Conservation (phyloP, 2,888 invertebrate genomes). For the Electrophaes corylata region DNA sequence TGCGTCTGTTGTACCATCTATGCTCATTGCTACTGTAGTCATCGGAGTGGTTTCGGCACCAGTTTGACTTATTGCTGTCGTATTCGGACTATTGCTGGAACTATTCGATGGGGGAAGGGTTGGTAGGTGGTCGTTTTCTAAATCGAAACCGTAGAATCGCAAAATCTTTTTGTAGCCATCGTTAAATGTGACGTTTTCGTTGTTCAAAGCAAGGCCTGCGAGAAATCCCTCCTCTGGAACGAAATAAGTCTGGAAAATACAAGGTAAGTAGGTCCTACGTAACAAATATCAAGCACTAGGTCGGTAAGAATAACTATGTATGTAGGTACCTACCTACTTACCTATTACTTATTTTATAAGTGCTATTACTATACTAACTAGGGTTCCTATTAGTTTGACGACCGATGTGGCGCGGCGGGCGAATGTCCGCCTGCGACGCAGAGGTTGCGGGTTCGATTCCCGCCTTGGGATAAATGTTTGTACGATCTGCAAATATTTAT, state of each 20-base stretch:
- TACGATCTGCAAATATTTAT: too few relatives aligned
- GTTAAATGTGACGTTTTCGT: conserved; percentile 90
- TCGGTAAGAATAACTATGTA: too few relatives aligned
- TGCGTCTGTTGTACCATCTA: conserved; percentile 48
- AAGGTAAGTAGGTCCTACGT: background rate
- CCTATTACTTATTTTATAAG: too few relatives aligned
- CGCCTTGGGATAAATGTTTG: too few relatives aligned
- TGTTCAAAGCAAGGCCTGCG: conserved; percentile 91
- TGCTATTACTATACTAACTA: too few relatives aligned
- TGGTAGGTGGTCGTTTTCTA: conserved; percentile 78
- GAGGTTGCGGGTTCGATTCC: too few relatives aligned
- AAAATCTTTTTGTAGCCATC: conserved; percentile 89
- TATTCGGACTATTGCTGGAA: conserved; percentile 47
- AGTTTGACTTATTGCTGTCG: conserved; percentile 35
- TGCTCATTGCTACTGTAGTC: conserved; percentile 39
- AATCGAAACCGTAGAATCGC: conserved; percentile 92
- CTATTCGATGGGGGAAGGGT: conserved; percentile 51
- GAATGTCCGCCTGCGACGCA: too few relatives aligned
- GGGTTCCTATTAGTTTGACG: too few relatives aligned
- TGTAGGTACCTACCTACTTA: too few relatives aligned
- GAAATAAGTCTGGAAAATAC: conserved; percentile 89
- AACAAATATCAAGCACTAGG: background rate
- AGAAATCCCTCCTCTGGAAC: conserved; percentile 92
- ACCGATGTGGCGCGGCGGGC: too few relatives aligned
- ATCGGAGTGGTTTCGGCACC: conserved; percentile 35